Evolutionary conservation across 64 coral and sea anemone species (phyloP), one percentile per base, ranked within the genome.

Genomic region (Stylophora pistillata): DNA sequence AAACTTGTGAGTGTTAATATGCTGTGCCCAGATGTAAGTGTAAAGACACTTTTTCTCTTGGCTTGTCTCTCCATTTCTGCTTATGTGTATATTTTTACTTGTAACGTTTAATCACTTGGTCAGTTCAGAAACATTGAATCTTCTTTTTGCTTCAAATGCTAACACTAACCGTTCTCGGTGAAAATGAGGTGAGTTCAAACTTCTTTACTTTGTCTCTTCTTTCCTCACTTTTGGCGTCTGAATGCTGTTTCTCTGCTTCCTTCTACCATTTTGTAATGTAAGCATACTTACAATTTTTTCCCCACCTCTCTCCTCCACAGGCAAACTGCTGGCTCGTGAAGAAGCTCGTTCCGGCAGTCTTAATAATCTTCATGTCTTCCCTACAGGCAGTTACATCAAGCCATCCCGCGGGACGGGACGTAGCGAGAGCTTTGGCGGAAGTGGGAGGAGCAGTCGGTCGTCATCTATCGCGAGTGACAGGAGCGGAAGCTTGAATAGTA

Each of bases 301-400:
- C 61, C 21, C 62, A 69, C 80, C 2, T 21, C 61, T 70, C 58
- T 83, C 55, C 32, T 75, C 32, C 53, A 74, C 78, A 90, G 89
- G 89, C 28, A 83, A 84, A 56, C 89, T 90, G 77, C 70, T 84
- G 80, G 80, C 68, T 72, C 28, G 14, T 20, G 89, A 74, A 71
- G 58, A 92, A 26, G 74, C 78, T 88, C 78, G 86, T 72, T 90
- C 91, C 57, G 95, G 95, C 54, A 96, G 95, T 96, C 78, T 96
- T 87, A 96, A 96, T 92, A 89, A 96, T 96, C 90, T 96, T 74
- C 87, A 91, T 96, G 92, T 96, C 71, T 92, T 96, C 58, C 89
- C 95, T 77, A 93, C 91, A 96, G 95, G 95, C 61, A 91, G 95
- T 9, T 93, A 82, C 57, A 61, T 96, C 72, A 96, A 96, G 87